phyloP scores from a whole-genome alignment of 2,888 invertebrate species.

The Orchestes rusci region DNA sequence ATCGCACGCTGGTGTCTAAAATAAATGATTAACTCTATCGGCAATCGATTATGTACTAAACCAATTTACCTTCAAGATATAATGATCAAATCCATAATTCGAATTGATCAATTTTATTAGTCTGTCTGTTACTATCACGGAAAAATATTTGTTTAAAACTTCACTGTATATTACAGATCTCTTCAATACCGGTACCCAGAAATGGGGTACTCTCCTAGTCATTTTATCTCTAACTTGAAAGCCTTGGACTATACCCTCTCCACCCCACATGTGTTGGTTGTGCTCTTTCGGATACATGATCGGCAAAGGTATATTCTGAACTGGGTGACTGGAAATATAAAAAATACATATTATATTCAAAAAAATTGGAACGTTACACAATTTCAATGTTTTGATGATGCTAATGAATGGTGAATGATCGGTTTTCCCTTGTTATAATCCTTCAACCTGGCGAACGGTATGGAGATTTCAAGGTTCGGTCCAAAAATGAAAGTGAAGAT shows the following conservation, averaged over 20 bases:
- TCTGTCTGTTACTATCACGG: conserved; percentile 75
- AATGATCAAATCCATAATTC: conserved; percentile 89
- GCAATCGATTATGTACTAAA: background rate
- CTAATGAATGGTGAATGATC: background rate
- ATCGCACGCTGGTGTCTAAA: conserved; percentile 84
- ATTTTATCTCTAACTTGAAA: conserved; percentile 51
- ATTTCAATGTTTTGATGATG: too few species aligned
- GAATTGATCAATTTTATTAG: conserved; percentile 81
- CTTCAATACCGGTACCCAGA: conserved; percentile 80
- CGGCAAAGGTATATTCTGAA: conserved; percentile 72
- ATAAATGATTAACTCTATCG: conserved; percentile 20
- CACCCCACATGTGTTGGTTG: conserved; percentile 89
- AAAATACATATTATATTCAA: too few species aligned
- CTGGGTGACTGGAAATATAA: conserved; percentile 46
- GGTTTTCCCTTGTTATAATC: too few species aligned
- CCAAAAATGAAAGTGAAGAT: too few species aligned
- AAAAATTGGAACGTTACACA: too few species aligned
- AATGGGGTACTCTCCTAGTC: conserved; percentile 68
- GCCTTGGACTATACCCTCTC: conserved; percentile 89
- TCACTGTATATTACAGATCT: conserved; percentile 83
- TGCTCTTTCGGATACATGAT: conserved; percentile 72
- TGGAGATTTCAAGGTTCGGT: too few species aligned
- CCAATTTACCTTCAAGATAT: conserved; percentile 67
- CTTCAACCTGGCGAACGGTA: too few species aligned
- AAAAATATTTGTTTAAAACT: conserved; percentile 77